Evolutionary conservation across 2,888 invertebrate genomes (phyloP).

Genomic region (Eugnorisma glareosa): DNA sequence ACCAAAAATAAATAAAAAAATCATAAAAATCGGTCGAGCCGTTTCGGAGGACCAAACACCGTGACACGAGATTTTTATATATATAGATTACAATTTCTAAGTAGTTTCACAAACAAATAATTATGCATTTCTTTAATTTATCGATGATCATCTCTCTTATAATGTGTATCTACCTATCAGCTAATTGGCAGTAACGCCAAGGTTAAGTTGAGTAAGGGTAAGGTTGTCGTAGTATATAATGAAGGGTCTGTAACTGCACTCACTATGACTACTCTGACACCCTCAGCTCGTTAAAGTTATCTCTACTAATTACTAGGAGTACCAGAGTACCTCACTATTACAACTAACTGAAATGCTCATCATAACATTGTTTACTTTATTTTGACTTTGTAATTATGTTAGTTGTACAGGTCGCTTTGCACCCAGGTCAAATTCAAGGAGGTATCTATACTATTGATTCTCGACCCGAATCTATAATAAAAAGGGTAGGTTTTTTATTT

Average conservation of each 20-base stretch:
- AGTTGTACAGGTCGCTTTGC: too few relatives aligned
- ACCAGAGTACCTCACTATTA: neutral
- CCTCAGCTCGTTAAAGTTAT: slow-evolving; percentile 31
- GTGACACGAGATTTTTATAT: too few relatives aligned
- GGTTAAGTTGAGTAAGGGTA: neutral
- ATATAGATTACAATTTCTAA: too few relatives aligned
- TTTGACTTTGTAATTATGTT: slow-evolving; percentile 34
- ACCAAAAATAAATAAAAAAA: too few relatives aligned
- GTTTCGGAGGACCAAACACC: too few relatives aligned
- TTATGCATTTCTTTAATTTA: neutral
- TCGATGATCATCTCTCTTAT: neutral
- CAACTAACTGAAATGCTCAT: slow-evolving; percentile 39
- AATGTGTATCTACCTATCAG: neutral
- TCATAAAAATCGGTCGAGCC: too few relatives aligned
- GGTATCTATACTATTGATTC: too few relatives aligned
- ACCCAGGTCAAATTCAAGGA: too few relatives aligned
- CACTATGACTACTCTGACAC: neutral
- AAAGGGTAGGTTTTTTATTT: too few relatives aligned
- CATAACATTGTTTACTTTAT: slow-evolving; percentile 4
- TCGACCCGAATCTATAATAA: too few relatives aligned
- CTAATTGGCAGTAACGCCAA: neutral
- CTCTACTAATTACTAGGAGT: slow-evolving; percentile 22
- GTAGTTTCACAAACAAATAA: neutral
- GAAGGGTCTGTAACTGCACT: neutral
- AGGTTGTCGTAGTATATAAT: neutral